Evolutionary conservation across 2,113 vertebrate species (phyloP).

Genomic region (Madoqua kirkii): DNA sequence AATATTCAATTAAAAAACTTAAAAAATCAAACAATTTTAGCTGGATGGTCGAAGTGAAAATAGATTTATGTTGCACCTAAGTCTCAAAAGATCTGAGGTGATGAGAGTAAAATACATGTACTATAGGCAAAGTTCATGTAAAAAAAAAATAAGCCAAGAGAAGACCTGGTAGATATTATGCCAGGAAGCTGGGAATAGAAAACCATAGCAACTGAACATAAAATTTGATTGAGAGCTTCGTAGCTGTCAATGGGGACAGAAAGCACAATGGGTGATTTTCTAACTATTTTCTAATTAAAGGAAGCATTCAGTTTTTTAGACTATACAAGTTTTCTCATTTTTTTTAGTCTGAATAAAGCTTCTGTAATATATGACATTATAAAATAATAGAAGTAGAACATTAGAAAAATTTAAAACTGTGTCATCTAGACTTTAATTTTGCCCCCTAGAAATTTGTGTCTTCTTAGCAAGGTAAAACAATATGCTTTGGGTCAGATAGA

Average conservation of each 20-base stretch:
- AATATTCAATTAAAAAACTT: neutral
- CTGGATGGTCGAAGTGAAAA: neutral
- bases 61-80: neutral
- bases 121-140: neutral
- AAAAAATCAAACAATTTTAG: neutral
- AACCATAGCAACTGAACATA: neutral
- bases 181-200: neutral
- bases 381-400: neutral
- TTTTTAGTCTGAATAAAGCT: neutral
- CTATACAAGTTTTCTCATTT: neutral
- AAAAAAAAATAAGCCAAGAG: neutral
- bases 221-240: neutral
- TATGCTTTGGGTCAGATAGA: neutral
- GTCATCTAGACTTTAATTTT: neutral
- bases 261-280: neutral
- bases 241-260: neutral
- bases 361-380: neutral
- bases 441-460: neutral
- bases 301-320: neutral
- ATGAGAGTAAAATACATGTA: neutral
- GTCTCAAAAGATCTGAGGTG: neutral
- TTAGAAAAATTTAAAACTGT: neutral
- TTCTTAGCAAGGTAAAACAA: neutral
- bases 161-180: neutral
- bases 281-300: neutral